Base-by-base conservation (phyloP, 2,888 invertebrate species). In the Petrolisthes manimaculis region DNA sequence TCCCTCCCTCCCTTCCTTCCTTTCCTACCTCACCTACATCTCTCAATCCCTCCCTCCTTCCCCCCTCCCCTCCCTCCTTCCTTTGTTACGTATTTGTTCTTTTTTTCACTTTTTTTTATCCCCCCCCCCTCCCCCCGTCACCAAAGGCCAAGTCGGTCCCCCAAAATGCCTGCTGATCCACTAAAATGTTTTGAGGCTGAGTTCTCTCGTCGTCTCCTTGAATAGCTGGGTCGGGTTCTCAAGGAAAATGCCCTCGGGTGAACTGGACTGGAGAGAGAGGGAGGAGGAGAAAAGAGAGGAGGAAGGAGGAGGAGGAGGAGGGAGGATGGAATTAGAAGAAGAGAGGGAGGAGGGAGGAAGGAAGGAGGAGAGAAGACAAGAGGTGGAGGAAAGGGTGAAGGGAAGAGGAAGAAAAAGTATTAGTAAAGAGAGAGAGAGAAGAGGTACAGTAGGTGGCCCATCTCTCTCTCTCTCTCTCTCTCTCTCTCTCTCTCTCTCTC, bases 151-250 rank as follows among this genome's bases (percentile, higher is more conserved):
- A 81, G 81, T 75, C 81, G 55, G 51, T 54, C 56, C 51, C 61
- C 81, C 24, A 81, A 86, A 86, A 86, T 81, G 80, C 51, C 81
- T 81, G 81, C 61, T 86, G 86, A 86, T 86, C 82, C 86, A 81
- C 81, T 74, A 82, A 86, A 82, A 86, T 79, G 69, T 87, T 83
- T 80, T 83, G 69, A n/a, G n/a, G n/a, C n/a, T n/a, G n/a, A 69
- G 79, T 55, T 14, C 78, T 18, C n/a, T 83, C 51, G 79, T 83
- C 37, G 24, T 51, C 80, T 71, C 69, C 83, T 77, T 86, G 86
- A 74, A 86, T 55, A 78, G 85, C 71, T 71, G 71, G 85, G 71
- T 79, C 71, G 80, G 74, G 74, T 74, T 83, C 83, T 83, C 71
- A 54, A 83, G 71, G 83, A 74, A 83, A 54, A 83, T 83, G 24